phyloP scores from a whole-genome alignment of 2,797 vertebrate genomes.

The Melanotaenia nigrans region DNA sequence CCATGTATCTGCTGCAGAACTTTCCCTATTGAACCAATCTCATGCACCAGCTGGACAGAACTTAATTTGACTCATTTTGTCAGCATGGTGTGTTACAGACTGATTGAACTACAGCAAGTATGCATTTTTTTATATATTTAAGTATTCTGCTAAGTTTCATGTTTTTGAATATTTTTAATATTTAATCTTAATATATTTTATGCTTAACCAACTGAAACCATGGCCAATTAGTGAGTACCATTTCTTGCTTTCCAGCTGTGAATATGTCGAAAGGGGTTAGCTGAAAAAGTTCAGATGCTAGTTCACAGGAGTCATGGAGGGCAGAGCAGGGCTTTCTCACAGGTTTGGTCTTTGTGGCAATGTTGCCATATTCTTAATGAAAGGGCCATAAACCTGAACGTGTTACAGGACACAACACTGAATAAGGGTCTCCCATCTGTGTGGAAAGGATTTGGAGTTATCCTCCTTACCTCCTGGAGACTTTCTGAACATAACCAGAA shows the following conservation, averaged over 20 bases:
- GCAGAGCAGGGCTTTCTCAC: not conserved
- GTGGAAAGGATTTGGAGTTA: too few relatives aligned
- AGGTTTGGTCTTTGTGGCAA: not conserved
- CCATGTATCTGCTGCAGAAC: slow-evolving; percentile 11
- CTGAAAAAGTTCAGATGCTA: not conserved
- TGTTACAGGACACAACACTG: too few relatives aligned
- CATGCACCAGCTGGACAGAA: not conserved
- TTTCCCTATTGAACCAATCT: slow-evolving; percentile 4
- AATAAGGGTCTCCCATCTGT: too few relatives aligned
- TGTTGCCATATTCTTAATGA: too few relatives aligned
- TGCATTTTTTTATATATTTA: not conserved
- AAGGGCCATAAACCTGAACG: too few relatives aligned
- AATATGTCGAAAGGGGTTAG: not conserved
- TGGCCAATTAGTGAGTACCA: not conserved
- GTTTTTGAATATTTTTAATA: not conserved
- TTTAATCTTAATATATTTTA: not conserved
- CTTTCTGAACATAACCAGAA: too few relatives aligned
- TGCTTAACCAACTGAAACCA: not conserved
- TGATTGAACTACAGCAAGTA: not conserved
- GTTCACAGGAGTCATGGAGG: not conserved
- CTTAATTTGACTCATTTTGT: slow-evolving; percentile 7
- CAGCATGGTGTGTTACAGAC: not conserved
- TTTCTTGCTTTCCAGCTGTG: not conserved
- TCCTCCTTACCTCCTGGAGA: too few relatives aligned
- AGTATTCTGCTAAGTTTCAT: not conserved